phyloP scores from a whole-genome alignment of 2,113 vertebrate species.

The Machaerirhynchus nigripectus region DNA sequence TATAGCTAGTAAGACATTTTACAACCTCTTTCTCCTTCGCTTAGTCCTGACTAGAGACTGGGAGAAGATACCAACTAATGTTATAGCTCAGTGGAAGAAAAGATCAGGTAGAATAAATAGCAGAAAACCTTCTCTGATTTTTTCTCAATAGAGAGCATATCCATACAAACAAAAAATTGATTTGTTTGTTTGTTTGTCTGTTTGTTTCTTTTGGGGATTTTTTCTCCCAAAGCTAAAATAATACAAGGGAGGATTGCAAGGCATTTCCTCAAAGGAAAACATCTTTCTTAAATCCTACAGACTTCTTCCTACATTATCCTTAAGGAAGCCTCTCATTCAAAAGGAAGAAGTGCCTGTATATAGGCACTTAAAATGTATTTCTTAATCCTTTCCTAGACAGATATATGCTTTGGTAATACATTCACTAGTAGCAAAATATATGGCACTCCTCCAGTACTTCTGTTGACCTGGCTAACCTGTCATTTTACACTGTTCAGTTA shows the following conservation, averaged over 20 bases:
- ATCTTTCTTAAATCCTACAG: neutral
- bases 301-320: neutral
- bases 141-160: constrained; percentile 28
- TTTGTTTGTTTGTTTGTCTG: too few relatives aligned
- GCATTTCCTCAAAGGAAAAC: neutral
- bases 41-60: neutral
- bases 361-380: neutral
- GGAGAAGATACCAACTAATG: neutral
- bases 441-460: neutral
- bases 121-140: constrained; percentile 51
- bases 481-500: neutral
- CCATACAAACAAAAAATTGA: neutral
- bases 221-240: neutral
- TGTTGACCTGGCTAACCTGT: neutral
- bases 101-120: neutral
- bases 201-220: neutral
- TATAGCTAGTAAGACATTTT: neutral
- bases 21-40: neutral
- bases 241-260: neutral
- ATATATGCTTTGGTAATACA: neutral
- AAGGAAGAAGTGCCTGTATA: neutral
- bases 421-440: neutral
- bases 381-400: neutral
- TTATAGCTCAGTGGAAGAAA: neutral
- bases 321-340: neutral